These are phyloP conservation scores for Poecilobothrus nobilitatus DNA, from an alignment of 2,888 invertebrate genomes.

Conservation along the genomic window DNA sequence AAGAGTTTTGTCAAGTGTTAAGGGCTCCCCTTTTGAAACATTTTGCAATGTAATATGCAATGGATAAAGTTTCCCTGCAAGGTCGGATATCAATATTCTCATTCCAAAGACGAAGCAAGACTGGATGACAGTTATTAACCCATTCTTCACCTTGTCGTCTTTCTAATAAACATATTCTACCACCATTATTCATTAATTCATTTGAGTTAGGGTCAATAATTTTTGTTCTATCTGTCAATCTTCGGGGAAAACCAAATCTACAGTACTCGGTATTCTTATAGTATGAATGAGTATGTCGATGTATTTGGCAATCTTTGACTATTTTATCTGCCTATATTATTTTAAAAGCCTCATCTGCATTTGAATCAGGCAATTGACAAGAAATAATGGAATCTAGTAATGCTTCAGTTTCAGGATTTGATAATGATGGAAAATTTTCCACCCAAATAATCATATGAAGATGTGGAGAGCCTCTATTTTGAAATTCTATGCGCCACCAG, in stretches of 20 bases:
- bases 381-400: constrained; percentile 14
- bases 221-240: constrained; percentile 15
- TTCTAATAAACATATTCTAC: too few relatives aligned
- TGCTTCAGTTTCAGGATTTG: constrained; percentile 16
- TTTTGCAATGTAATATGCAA: constrained; percentile 20
- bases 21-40: constrained; percentile 10
- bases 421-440: constrained; percentile 10
- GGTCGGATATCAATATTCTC: constrained; percentile 29
- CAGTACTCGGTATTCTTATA: constrained; percentile 11
- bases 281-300: constrained; percentile 23
- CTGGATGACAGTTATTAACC: constrained; percentile 24
- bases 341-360: constrained; percentile 12
- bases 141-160: not conserved
- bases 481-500: constrained; percentile 23
- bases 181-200: constrained; percentile 14
- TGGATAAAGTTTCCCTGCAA: constrained; percentile 26
- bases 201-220: constrained; percentile 17
- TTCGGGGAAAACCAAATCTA: constrained; percentile 21
- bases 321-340: too few relatives aligned
- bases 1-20: constrained; percentile 22
- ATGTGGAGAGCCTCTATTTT: constrained; percentile 16
- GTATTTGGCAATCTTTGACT: constrained; percentile 20
- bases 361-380: constrained; percentile 17
- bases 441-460: constrained; percentile 14
- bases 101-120: constrained; percentile 21